Base-by-base conservation (phyloP, 2,797 vertebrate genomes). In the Danionella dracula region DNA sequence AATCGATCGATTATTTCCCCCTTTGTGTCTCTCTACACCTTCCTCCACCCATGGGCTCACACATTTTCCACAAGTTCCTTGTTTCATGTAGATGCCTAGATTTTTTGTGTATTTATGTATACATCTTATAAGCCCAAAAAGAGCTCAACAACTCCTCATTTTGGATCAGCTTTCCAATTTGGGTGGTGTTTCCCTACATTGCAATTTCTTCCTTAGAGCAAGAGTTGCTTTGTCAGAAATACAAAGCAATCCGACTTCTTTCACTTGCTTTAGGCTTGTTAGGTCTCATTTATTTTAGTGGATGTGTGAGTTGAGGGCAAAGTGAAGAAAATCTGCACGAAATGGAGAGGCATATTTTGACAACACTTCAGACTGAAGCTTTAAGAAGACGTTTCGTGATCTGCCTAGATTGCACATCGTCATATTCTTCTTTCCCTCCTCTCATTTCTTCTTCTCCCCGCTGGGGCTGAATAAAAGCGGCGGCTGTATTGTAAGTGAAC, bases 1-100 rank as follows among this genome's bases (percentile, higher is more conserved):
- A 77, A 94, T 95, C 93, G 92, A 95, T 94, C 86, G 78, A 86
- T 86, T 85, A 77, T 73, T 45, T 50, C 53, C 50, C 50, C 15
- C 51, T 35, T 55, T 42, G 29, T 32, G 56, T 53, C 40, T 58
- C 63, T 60, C 48, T 54, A 20, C 55, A 37, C 37, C 29, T 41
- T 27, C 19, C 49, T 32, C 53, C 34, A 46, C 15, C 45, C n/a
- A 19, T 40, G 37, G 62, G 40, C 74, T 49, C 69, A 11, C 64
- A 16, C 23, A 3, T 27, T 3, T 27, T 27, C 23, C 23, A 27
- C 3, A 27, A 3, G 6, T 27, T 27, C 23, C 23, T 3, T 27
- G 3, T 27, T 27, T 27, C 23, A n/a, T n/a, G n/a, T n/a, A n/a
- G n/a, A n/a, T n/a, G n/a, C n/a, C n/a, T n/a, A n/a, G n/a, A n/a